phyloP scores from a whole-genome alignment of 1,140 invertebrate genomes.

The Panagrolaimus sp. region DNA sequence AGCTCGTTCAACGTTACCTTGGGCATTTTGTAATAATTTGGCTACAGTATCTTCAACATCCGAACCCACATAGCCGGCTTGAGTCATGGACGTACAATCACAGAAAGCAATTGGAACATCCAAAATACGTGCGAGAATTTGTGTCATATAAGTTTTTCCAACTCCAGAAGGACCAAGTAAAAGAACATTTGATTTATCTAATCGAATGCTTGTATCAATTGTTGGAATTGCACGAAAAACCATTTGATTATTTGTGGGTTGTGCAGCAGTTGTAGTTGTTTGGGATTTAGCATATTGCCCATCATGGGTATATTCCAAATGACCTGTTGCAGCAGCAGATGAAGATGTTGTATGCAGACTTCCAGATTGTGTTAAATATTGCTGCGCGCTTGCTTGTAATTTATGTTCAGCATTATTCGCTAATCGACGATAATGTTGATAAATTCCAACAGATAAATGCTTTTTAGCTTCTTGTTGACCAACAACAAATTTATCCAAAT shows the following conservation, averaged over 20 bases:
- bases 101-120: constrained; percentile 99
- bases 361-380: neutral
- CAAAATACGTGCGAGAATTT: constrained; percentile 77
- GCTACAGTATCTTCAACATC: constrained; percentile 98
- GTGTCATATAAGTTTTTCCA: constrained; percentile 89
- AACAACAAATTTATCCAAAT: constrained; percentile 89
- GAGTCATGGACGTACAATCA: constrained; percentile 95
- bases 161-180: constrained; percentile 93
- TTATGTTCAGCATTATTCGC: constrained; percentile 69
- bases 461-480: constrained; percentile 96
- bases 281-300: neutral
- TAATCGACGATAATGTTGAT: constrained; percentile 77
- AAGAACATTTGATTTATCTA: constrained; percentile 96
- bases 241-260: constrained; percentile 19
- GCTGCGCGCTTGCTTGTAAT: neutral
- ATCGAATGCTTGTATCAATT: constrained; percentile 70
- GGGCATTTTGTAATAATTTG: constrained; percentile 90
- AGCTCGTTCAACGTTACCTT: constrained; percentile 88
- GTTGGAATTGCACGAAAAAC: constrained; percentile 39
- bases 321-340: neutral
- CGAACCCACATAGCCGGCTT: constrained; percentile 97
- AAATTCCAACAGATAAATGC: constrained; percentile 91
- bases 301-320: constrained; percentile 7
- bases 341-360: no score
- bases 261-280: constrained; percentile 8